Conservation (phyloP, 1,140 invertebrate genomes). For the Eupeodes corollae region DNA sequence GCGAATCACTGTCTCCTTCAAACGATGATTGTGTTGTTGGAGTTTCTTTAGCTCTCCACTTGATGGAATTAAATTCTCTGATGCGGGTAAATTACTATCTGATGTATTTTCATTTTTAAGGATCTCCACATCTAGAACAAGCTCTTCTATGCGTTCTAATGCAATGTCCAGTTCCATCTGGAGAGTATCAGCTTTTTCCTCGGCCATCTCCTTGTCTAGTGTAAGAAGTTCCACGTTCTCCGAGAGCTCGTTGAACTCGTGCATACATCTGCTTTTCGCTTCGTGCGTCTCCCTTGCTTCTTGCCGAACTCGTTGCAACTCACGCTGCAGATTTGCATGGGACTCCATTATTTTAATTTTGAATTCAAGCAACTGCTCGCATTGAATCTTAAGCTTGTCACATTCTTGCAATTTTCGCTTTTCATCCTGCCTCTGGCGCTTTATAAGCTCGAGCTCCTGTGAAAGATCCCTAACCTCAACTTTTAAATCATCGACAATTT, state of each 20-base stretch:
- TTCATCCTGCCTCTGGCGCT: constrained; percentile 73
- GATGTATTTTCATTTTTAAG: constrained; percentile 69
- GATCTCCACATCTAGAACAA: constrained; percentile 83
- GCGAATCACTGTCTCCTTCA: constrained; percentile 85
- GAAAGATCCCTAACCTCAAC: constrained; percentile 71
- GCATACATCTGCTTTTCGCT: constrained; percentile 62
- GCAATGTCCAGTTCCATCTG: constrained; percentile 81
- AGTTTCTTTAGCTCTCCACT: constrained; percentile 82
- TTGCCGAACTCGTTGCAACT: constrained; percentile 70
- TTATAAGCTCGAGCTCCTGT: constrained; percentile 86
- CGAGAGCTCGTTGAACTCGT: constrained; percentile 81
- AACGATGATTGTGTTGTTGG: constrained; percentile 82
- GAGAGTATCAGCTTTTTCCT: constrained; percentile 86
- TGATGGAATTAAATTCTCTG: constrained; percentile 40
- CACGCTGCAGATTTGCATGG: constrained; percentile 75
- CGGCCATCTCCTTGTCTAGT: constrained; percentile 97
- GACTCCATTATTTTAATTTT: constrained; percentile 88
- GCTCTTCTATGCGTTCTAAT: constrained; percentile 81
- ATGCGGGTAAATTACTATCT: constrained; percentile 6
- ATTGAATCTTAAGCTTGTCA: constrained; percentile 70
- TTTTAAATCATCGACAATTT: constrained; percentile 63
- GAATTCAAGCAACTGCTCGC: constrained; percentile 87
- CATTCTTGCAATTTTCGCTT: constrained; percentile 78
- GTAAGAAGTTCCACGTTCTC: constrained; percentile 94
- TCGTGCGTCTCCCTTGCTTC: constrained; percentile 78